Percentiles rank a stretch among this genome's conserved stretches.
These are phyloP conservation scores for Bovichtus diacanthus DNA, from an alignment of 2,797 vertebrate genomes.

Conservation along the genomic window DNA sequence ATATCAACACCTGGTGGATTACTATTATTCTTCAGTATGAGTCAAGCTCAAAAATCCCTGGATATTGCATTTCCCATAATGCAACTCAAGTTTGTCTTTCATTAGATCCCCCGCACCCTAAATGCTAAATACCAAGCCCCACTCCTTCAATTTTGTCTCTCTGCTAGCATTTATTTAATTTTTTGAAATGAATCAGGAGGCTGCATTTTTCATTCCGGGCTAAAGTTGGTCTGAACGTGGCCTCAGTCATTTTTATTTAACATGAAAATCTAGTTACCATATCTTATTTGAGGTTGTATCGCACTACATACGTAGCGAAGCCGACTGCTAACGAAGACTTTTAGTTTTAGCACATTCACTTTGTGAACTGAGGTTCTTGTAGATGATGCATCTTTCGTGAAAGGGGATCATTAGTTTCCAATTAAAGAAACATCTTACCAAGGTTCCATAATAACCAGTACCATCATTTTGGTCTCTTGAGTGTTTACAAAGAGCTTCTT, in stretches of 20 bases:
- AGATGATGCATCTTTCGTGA: neutral
- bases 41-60: too few species aligned
- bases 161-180: too few species aligned
- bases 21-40: too few species aligned
- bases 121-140: too few species aligned
- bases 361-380: neutral
- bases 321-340: neutral
- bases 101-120: neutral
- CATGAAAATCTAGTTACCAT: neutral
- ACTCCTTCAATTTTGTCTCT: too few species aligned
- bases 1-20: neutral
- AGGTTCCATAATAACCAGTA: constrained; percentile 7
- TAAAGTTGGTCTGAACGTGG: neutral
- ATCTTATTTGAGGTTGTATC: too few species aligned
- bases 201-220: too few species aligned
- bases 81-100: neutral
- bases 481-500: constrained; percentile 7
- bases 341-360: neutral
- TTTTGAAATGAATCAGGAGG: too few species aligned
- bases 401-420: neutral
- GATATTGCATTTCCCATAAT: too few species aligned
- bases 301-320: neutral
- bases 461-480: neutral
- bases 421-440: neutral
- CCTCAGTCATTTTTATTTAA: neutral